Conservation (phyloP, 2,797 vertebrate species). For the Aythya fuligula region DNA sequence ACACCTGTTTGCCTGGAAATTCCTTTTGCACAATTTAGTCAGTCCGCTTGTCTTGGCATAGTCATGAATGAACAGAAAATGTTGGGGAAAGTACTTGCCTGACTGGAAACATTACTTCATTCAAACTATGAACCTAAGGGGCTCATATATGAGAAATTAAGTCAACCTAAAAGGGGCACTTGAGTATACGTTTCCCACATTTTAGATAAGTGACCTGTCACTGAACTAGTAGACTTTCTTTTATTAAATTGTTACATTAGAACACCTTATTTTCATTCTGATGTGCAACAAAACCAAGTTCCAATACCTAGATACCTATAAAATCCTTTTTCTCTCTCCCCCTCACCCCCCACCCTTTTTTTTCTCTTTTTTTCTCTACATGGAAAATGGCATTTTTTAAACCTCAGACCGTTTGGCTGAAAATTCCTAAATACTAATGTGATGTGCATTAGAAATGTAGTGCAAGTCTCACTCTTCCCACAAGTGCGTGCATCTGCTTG, state of each 20-base stretch:
- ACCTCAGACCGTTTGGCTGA: background rate
- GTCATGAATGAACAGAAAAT: background rate
- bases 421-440: background rate
- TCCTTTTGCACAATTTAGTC: background rate
- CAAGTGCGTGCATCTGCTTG: background rate
- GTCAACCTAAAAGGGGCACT: fast-evolving
- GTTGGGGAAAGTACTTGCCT: background rate
- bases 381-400: background rate
- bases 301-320: background rate
- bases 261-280: background rate
- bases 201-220: background rate
- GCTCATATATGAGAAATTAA: background rate
- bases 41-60: background rate
- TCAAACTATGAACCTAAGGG: background rate
- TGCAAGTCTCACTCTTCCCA: background rate
- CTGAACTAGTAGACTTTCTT: background rate
- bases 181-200: background rate
- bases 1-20: background rate
- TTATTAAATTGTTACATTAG: background rate
- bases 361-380: background rate
- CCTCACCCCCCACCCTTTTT: no score
- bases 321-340: background rate
- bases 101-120: background rate
- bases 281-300: background rate
- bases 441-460: background rate